Evolutionary conservation across 2,113 vertebrate genomes (phyloP).

Genomic region (Zapornia atra): DNA sequence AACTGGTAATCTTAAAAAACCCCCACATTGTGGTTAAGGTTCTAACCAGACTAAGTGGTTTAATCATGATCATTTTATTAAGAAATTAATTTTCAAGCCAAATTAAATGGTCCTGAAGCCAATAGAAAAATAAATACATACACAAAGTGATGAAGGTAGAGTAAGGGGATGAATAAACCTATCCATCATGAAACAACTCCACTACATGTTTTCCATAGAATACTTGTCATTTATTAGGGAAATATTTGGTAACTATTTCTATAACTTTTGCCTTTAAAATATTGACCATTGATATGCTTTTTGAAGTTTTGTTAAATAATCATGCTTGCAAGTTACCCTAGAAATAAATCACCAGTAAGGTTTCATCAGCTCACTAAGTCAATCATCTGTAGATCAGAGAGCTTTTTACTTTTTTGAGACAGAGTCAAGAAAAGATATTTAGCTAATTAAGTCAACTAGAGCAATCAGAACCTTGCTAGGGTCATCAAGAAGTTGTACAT

Average conservation of each 20-base stretch:
- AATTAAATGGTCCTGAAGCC: neutral
- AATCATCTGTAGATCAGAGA: neutral
- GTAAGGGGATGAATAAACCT: neutral
- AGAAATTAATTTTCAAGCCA: neutral
- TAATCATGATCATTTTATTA: neutral
- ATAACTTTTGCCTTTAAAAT: neutral
- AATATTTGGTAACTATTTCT: neutral
- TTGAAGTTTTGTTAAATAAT: neutral
- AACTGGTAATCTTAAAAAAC: neutral
- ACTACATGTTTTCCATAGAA: neutral
- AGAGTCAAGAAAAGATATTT: neutral
- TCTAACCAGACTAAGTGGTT: neutral
- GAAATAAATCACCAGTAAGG: neutral
- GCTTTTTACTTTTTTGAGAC: neutral
- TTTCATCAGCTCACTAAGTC: neutral
- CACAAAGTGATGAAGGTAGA: neutral
- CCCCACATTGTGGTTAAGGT: neutral
- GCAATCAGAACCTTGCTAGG: neutral
- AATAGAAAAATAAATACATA: neutral
- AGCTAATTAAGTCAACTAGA: neutral
- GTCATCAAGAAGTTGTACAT: neutral
- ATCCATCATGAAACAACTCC: neutral
- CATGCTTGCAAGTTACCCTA: neutral
- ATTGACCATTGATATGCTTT: neutral
- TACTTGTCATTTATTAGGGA: neutral